Conservation (phyloP, 2,888 invertebrate genomes). For the Gryllus longicercus region DNA sequence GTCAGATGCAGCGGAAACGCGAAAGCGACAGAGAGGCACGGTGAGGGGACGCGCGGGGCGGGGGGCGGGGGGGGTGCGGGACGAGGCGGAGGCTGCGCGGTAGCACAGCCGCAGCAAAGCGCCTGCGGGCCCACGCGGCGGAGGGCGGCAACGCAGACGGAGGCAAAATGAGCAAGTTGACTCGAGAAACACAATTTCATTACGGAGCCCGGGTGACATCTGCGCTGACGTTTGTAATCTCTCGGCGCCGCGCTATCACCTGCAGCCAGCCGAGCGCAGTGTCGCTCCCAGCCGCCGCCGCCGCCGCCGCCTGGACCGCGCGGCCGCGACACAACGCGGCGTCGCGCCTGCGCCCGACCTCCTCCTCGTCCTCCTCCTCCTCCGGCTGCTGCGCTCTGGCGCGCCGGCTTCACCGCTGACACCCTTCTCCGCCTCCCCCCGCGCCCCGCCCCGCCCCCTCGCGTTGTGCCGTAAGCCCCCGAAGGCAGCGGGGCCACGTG, state of each 20-base stretch:
- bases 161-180: constrained; percentile 1
- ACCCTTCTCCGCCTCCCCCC: too few relatives aligned
- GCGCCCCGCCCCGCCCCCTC: too few relatives aligned
- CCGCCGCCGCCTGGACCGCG: neutral
- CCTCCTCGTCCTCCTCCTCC: too few relatives aligned
- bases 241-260: neutral
- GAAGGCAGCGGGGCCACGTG: too few relatives aligned
- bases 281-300: neutral
- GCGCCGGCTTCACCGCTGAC: too few relatives aligned
- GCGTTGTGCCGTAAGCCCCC: too few relatives aligned
- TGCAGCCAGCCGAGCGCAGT: neutral
- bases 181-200: neutral
- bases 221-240: neutral
- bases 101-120: too few relatives aligned
- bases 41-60: neutral
- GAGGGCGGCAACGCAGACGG: neutral
- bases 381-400: too few relatives aligned
- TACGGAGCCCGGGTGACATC: neutral
- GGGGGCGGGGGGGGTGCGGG: neutral
- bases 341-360: too few relatives aligned
- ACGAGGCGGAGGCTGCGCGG: neutral
- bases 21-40: neutral
- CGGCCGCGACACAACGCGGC: neutral
- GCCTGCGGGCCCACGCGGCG: neutral
- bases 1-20: neutral